These are phyloP conservation scores for Rhinolophus sinicus DNA, from an alignment of 2,113 vertebrate species.

Conservation along the genomic window DNA sequence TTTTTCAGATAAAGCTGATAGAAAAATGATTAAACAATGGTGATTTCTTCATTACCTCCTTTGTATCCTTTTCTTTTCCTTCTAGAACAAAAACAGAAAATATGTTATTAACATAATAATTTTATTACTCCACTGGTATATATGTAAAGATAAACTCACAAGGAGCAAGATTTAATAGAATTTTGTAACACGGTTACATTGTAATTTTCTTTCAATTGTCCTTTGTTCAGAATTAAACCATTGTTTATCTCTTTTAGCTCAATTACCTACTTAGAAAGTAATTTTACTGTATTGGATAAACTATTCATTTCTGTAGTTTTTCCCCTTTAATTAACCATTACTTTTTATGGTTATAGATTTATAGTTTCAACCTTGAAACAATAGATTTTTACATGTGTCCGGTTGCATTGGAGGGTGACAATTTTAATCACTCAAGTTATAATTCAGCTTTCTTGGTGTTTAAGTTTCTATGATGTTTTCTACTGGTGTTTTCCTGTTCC, in stretches of 20 bases:
- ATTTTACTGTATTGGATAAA: background rate
- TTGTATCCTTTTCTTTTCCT: background rate
- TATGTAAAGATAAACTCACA: background rate
- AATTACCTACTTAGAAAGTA: background rate
- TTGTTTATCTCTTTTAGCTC: background rate
- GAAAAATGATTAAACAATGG: background rate
- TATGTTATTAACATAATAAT: conserved; percentile 26
- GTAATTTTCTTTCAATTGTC: conserved; percentile 54
- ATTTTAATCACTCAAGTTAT: background rate
- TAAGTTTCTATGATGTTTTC: background rate
- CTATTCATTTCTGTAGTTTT: background rate
- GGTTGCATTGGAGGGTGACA: background rate
- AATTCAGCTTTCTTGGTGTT: background rate
- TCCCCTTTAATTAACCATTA: conserved; percentile 16
- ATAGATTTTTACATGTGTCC: background rate
- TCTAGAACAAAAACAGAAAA: conserved; percentile 12
- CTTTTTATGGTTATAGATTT: background rate
- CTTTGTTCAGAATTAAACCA: background rate
- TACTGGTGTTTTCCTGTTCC: background rate
- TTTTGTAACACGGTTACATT: background rate
- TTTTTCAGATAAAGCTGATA: background rate
- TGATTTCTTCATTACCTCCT: background rate
- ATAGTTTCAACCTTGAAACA: background rate
- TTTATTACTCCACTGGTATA: background rate
- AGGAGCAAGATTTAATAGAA: conserved; percentile 14